These are phyloP conservation scores for Columba guinea DNA, from an alignment of 2,797 vertebrate species.

Conservation along the genomic window DNA sequence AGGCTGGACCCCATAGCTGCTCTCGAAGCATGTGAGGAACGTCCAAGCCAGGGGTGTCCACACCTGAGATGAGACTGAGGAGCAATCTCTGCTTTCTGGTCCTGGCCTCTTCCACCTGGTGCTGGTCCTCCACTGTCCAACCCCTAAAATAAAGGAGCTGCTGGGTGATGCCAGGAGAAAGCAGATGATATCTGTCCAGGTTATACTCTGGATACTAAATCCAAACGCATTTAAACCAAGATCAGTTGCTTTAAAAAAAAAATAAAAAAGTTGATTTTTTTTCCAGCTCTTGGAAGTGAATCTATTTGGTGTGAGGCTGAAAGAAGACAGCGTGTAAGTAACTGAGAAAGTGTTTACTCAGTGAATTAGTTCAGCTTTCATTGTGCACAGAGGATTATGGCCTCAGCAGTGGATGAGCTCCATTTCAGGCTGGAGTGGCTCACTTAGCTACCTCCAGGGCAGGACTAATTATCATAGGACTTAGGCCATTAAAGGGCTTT, in stretches of 20 bases:
- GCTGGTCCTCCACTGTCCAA: neutral
- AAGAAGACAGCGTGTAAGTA: conserved; percentile 93
- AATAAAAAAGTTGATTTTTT: conserved; percentile 68
- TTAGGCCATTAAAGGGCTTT: conserved; percentile 99
- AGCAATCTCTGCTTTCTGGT: neutral
- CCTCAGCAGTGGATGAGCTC: conserved; percentile 87
- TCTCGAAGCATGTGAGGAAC: neutral
- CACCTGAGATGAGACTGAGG: fast-evolving
- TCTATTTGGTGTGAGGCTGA: conserved; percentile 84
- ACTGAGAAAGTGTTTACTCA: conserved; percentile 99
- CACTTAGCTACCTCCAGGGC: conserved; percentile 95
- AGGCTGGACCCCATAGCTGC: neutral
- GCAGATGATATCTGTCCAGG: conserved; percentile 2
- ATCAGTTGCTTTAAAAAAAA: conserved; percentile 34
- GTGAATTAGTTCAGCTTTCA: conserved; percentile 99
- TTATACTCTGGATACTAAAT: conserved; percentile 40
- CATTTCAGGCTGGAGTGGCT: conserved; percentile 98
- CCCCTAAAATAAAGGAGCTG: conserved; percentile 61
- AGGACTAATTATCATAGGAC: conserved; percentile 99
- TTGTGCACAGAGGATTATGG: conserved; percentile 95
- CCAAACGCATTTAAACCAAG: conserved; percentile 50
- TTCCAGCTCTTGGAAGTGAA: conserved; percentile 74
- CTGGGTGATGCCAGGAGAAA: neutral
- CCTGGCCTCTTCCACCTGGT: neutral
- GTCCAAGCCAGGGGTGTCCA: neutral